Percentiles rank a stretch among this genome's conserved stretches.
These are phyloP conservation scores for Phylloscopus collybita DNA, from an alignment of 2,797 vertebrate species.

Conservation along the genomic window DNA sequence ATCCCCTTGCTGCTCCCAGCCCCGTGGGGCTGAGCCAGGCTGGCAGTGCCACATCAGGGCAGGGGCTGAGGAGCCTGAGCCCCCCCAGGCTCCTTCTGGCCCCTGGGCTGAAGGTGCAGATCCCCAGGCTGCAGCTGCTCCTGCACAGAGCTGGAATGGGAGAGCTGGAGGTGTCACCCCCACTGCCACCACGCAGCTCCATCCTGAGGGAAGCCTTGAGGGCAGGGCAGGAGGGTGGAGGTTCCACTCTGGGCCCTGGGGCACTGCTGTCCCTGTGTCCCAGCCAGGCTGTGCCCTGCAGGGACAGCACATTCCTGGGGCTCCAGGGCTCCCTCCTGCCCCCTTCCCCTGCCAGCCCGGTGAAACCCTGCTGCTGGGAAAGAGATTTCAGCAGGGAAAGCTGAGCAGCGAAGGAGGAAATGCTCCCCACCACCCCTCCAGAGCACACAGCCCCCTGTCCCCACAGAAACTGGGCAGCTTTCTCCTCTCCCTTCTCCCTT, in stretches of 20 bases:
- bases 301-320: fast-evolving
- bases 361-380: neutral
- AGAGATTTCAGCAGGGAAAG: neutral
- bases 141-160: neutral
- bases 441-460: neutral
- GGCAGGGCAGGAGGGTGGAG: neutral
- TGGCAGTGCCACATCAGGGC: neutral
- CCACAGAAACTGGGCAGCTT: neutral
- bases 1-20: neutral
- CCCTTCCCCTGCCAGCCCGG: neutral
- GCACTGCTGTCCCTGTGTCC: neutral
- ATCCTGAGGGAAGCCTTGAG: neutral
- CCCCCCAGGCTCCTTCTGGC: neutral
- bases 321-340: neutral
- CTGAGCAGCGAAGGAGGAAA: neutral
- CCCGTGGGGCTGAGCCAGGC: neutral
- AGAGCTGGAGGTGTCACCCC: neutral
- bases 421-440: neutral
- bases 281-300: neutral
- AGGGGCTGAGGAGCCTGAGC: neutral
- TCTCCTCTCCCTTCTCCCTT: neutral
- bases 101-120: neutral
- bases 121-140: neutral
- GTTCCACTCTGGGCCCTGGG: fast-evolving
- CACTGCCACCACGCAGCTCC: no score